phyloP scores from a whole-genome alignment of 53 echinoderm and acorn worm species.

The Luidia sarsii region DNA sequence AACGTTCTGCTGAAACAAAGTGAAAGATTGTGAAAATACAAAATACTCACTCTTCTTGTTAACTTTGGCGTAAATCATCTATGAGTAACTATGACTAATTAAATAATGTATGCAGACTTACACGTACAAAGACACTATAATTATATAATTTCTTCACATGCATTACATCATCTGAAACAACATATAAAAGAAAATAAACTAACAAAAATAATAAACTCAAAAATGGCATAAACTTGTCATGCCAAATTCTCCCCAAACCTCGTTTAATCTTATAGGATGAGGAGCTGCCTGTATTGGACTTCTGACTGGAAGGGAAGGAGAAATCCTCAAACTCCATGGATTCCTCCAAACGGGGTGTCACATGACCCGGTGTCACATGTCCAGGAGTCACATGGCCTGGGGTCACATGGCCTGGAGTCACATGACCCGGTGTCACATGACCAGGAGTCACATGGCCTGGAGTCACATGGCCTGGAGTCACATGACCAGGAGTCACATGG shows the following conservation, averaged over 20 bases:
- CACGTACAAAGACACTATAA: too few species aligned
- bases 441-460: constrained; percentile 38
- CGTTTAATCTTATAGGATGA: constrained; percentile 61
- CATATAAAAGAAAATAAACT: too few species aligned
- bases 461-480: constrained; percentile 31
- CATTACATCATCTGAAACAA: too few species aligned
- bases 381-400: constrained; percentile 19
- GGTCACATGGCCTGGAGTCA: constrained; percentile 16
- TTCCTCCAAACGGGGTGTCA: constrained; percentile 41
- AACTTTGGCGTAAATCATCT: too few species aligned
- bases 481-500: constrained; percentile 33
- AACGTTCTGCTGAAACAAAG: constrained; percentile 46
- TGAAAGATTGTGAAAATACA: too few species aligned
- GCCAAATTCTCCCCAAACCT: constrained; percentile 70
- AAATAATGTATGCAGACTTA: too few species aligned
- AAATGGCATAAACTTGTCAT: constrained; percentile 14
- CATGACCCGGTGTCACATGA: constrained; percentile 42
- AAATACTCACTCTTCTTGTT: too few species aligned
- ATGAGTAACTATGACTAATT: too few species aligned
- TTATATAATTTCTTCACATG: too few species aligned
- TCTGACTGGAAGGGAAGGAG: not conserved
- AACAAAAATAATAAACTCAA: too few species aligned
- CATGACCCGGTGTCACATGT: not conserved
- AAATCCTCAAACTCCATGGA: constrained; percentile 69
- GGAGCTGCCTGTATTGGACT: constrained; percentile 1